Evolutionary conservation across 2,113 vertebrate species (phyloP), one percentile per base, ranked within the genome.

Genomic region (Cyanocitta stelleri): DNA sequence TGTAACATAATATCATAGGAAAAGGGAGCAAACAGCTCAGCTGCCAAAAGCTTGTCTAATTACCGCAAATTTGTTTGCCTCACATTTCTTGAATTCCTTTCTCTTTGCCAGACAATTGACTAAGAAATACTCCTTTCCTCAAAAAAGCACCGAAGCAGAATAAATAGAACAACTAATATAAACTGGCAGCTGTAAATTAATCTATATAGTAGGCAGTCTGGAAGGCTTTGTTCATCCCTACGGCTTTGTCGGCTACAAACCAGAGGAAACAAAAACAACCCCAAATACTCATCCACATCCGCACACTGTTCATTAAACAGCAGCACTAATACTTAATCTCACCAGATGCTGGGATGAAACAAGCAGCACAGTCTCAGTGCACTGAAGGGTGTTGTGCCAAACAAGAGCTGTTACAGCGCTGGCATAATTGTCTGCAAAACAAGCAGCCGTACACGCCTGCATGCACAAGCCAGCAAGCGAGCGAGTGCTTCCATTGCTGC

Each of bases 91-190:
- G 74, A 92, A 94, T 94, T 96, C 94, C 86, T 90, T 92, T 89
- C 92, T 84, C 85, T 90, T 84, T 56, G n/a, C 49, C 35, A 96
- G 82, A 94, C 86, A 96, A 95, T 61, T 62, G 56, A 77, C 75
- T 90, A 88, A 86, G 89, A 89, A 94, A 88, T 67, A 95, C 69
- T 95, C 76, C 91, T 87, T 74, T 91, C 73, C 66, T 96, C 92
- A 79, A 71, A 93, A 75, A 95, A 80, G 81, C 92, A 97, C 84
- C 64, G 81, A 93, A 74, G 92, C 74, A 96, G 92, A 96, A 93
- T 89, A 97, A 97, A 95, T 66, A 86, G 67, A 93, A 95, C 79
- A 83, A 91, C 91, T 95, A 96, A 96, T 94, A 91, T 74, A 95
- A 95, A 87, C 80, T 96, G 95, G 87, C 95, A 96, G 87, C 75